Base-by-base conservation (phyloP, 2,797 vertebrate genomes). In the Acanthurus leucopareius region DNA sequence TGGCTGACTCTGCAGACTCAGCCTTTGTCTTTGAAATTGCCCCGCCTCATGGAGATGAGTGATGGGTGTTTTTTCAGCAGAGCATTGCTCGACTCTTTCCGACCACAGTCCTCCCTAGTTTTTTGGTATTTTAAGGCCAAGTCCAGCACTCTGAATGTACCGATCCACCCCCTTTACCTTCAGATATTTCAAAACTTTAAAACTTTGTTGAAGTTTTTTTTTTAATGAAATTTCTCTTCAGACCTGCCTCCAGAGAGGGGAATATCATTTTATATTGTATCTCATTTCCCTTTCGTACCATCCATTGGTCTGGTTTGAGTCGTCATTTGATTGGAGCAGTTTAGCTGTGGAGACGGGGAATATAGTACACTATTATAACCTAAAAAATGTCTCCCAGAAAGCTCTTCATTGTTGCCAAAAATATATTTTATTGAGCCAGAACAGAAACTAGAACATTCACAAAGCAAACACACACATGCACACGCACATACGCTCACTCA, bases 341-440 rank as follows among this genome's bases (percentile, higher is more conserved):
- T 35, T 89, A 91, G 63, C 85, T 86, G 79, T 83, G 90, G 87
- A 93, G 87, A 91, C 85, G 77, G 90, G 88, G 79, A 86, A 84
- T 84, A 88, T 91, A 90, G 90, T 88, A 90, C 86, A 90, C 89
- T 88, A 87, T 91, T 91, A 88, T 85, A 92, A 91, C 88, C 88
- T 89, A 86, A 90, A 87, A 91, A 91, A 84, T 52, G 86, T 90
- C 87, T 92, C 88, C 75, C 85, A 87, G 88, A 93, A 94, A 94
- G 92, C 92, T 95, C 94, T 91, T 94, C 86, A 91, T 91, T 91
- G 94, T 95, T 96, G 95, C 95, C 95, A 96, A 96, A 96, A 96
- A 95, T 94, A 94, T 90, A 60, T 87, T 92, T 93, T 95, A 94
- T 95, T 94, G 93, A 95, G 94, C 94, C 94, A 95, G 94, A 94